Evolutionary conservation across 1,140 invertebrate species (phyloP).

Genomic region (Phenacoccus solenopsis): DNA sequence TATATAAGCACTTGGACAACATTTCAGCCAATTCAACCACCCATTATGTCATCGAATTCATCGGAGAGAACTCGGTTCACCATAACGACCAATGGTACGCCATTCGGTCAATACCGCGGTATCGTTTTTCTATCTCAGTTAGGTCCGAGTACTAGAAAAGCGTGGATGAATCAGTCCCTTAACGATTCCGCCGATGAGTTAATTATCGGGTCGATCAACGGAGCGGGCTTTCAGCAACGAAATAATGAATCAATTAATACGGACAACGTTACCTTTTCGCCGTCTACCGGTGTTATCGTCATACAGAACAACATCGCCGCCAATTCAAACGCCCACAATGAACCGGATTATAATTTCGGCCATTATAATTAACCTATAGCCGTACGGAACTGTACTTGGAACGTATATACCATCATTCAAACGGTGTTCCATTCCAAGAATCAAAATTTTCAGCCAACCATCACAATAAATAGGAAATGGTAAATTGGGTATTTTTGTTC

Average conservation of each 20-base stretch:
- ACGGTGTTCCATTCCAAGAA: too few species aligned
- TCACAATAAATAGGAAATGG: too few species aligned
- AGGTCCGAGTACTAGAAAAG: constrained; percentile 3
- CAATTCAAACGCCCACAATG: not conserved
- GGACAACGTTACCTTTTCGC: not conserved
- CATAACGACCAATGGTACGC: constrained; percentile 6
- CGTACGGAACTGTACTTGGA: too few species aligned
- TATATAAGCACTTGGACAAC: too few species aligned
- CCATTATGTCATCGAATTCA: not conserved
- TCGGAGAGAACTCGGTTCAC: constrained; percentile 6
- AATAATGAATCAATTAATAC: not conserved
- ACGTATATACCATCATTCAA: too few species aligned
- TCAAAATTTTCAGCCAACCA: too few species aligned
- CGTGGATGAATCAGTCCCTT: not conserved
- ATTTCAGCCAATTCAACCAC: too few species aligned
- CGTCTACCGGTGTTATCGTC: not conserved
- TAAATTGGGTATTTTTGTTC: too few species aligned
- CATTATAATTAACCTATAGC: not conserved
- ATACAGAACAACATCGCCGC: not conserved
- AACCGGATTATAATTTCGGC: constrained; percentile 5
- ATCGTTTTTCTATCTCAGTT: constrained; percentile 6
- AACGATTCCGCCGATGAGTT: not conserved
- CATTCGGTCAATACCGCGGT: constrained; percentile 1
- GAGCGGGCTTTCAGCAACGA: not conserved
- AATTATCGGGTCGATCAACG: not conserved